Percentiles rank a stretch among this genome's conserved stretches.
phyloP scores from a whole-genome alignment of 2,113 vertebrate genomes.

The Atrichornis clamosus region DNA sequence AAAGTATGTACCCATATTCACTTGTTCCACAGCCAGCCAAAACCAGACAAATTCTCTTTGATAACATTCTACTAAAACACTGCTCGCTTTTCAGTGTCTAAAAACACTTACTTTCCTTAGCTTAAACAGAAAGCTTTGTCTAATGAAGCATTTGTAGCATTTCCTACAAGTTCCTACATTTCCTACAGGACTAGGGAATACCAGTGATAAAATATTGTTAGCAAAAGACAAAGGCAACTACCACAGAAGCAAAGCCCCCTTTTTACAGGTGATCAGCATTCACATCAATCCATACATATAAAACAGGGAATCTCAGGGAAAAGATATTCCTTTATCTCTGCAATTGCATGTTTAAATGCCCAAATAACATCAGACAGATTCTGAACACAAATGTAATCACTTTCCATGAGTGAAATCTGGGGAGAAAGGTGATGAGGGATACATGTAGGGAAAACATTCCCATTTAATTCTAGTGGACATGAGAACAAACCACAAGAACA shows the following conservation, averaged over 20 bases:
- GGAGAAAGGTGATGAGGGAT: neutral
- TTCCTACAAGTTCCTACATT: neutral
- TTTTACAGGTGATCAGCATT: neutral
- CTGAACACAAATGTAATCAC: neutral
- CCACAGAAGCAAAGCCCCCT: neutral
- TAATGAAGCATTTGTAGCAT: neutral
- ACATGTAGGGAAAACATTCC: neutral
- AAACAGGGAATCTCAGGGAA: neutral
- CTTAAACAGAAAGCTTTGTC: neutral
- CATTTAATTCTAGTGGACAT: neutral
- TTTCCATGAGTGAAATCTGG: neutral
- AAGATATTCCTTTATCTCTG: neutral
- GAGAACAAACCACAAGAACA: neutral
- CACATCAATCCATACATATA: neutral
- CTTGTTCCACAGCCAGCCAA: neutral
- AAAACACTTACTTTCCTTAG: neutral
- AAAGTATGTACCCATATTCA: fast-evolving
- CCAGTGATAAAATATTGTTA: neutral
- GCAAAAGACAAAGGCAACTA: neutral
- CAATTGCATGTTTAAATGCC: neutral
- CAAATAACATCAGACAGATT: neutral
- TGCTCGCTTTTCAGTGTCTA: neutral
- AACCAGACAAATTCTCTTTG: neutral
- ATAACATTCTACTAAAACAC: neutral
- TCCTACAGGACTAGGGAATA: neutral